phyloP scores from a whole-genome alignment of 2,113 vertebrate genomes.

The Probosciger aterrimus region DNA sequence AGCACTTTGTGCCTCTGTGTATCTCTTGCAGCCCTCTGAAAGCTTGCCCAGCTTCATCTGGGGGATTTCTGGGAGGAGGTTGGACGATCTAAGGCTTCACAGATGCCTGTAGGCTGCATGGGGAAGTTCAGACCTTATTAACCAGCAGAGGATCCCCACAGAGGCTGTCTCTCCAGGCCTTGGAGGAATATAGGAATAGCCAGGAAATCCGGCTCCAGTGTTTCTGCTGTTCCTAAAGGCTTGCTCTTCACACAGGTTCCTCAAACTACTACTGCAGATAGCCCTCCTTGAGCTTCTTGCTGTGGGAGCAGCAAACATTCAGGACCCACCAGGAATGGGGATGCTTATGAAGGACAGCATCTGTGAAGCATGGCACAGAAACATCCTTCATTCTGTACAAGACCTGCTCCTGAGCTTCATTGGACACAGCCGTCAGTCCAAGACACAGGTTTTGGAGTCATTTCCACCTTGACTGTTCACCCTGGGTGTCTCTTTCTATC shows the following conservation, averaged over 20 bases:
- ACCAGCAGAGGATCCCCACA: not conserved
- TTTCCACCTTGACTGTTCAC: not conserved
- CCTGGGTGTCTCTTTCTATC: not conserved
- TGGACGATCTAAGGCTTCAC: not conserved
- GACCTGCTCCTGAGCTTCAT: not conserved
- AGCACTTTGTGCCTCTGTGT: not conserved
- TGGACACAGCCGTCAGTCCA: not conserved
- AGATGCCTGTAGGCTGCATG: not conserved
- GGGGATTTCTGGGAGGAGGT: not conserved
- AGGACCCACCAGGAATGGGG: not conserved
- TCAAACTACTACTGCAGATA: not conserved
- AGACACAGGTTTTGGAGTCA: not conserved
- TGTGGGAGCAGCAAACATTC: not conserved
- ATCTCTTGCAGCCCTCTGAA: not conserved
- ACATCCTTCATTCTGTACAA: not conserved
- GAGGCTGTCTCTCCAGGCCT: not conserved
- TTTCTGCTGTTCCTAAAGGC: not conserved
- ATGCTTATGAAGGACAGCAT: not conserved
- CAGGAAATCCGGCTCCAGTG: not conserved
- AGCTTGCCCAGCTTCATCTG: not conserved
- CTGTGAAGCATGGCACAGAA: not conserved
- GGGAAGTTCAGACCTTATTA: not conserved
- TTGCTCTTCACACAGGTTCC: not conserved
- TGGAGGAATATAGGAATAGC: not conserved
- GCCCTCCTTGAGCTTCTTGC: not conserved